Conservation (phyloP, 2,797 vertebrate species). For the Anguilla megastoma region DNA sequence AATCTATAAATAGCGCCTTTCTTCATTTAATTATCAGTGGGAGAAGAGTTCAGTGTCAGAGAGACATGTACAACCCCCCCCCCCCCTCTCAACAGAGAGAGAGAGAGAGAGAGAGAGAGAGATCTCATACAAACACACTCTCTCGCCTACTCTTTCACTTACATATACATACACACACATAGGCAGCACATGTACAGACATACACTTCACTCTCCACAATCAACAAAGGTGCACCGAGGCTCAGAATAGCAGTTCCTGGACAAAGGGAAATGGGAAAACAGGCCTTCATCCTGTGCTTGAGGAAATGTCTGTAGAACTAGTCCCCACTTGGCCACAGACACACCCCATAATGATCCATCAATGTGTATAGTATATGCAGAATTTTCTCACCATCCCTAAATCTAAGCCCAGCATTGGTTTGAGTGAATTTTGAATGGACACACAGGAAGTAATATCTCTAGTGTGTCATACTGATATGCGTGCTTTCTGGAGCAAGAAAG, state of each 20-base stretch:
- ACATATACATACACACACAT: not conserved
- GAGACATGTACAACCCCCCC: conserved; percentile 68
- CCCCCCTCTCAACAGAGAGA: not conserved
- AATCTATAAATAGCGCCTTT: conserved; percentile 74
- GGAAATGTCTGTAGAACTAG: conserved; percentile 48
- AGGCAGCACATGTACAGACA: not conserved
- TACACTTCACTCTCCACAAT: conserved; percentile 50
- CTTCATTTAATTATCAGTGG: conserved; percentile 69
- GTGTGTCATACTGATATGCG: not conserved
- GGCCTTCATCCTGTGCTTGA: conserved; percentile 55
- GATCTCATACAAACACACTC: conserved; percentile 25
- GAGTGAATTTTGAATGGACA: not conserved
- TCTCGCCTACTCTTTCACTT: not conserved
- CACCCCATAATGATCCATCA: not conserved
- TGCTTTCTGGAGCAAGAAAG: not conserved
- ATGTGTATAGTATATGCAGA: not conserved
- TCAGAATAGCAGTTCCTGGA: conserved; percentile 56
- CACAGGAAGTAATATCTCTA: not conserved
- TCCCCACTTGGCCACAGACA: conserved; percentile 25
- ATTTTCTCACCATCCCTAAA: not conserved
- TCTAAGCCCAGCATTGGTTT: not conserved
- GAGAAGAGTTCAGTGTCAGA: conserved; percentile 69
- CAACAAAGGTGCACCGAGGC: conserved; percentile 63
- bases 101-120: too few relatives aligned
- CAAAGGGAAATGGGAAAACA: conserved; percentile 57